These are phyloP conservation scores for Ganaspis brasiliensis DNA, from an alignment of 2,888 invertebrate genomes.

Conservation along the genomic window DNA sequence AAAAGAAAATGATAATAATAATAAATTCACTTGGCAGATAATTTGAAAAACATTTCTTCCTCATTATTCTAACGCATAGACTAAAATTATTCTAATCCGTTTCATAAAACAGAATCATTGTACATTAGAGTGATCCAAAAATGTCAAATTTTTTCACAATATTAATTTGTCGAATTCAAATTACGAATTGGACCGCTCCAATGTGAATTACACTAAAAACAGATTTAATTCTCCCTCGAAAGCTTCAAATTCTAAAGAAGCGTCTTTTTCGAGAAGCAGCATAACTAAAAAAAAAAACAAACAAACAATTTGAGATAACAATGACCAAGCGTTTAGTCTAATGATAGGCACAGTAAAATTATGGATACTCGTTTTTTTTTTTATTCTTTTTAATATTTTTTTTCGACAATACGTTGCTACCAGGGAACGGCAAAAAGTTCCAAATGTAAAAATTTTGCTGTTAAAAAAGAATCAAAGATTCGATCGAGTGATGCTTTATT, in stretches of 20 bases:
- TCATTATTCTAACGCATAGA: background rate
- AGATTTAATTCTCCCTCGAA: background rate
- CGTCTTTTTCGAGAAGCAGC: too few relatives aligned
- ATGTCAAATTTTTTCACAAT: too few relatives aligned
- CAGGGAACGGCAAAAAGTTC: conserved; percentile 75
- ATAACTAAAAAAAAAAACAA: conserved; percentile 1
- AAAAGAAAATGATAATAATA: background rate
- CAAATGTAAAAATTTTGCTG: background rate
- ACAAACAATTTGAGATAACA: conserved; percentile 28
- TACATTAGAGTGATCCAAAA: background rate
- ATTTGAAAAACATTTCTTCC: too few relatives aligned
- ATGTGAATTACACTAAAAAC: background rate
- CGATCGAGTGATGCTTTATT: conserved; percentile 72
- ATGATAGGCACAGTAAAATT: conserved; percentile 79
- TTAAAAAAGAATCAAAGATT: conserved; percentile 55
- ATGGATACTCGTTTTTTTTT: conserved; percentile 69
- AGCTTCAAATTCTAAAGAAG: background rate
- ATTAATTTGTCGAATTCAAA: too few relatives aligned
- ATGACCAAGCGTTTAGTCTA: conserved; percentile 66
- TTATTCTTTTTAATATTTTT: conserved; percentile 62
- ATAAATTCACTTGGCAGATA: background rate
- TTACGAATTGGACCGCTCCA: too few relatives aligned
- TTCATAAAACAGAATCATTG: background rate
- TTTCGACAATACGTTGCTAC: conserved; percentile 75
- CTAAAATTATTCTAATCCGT: conserved; percentile 8